Evolutionary conservation across 92 coral and sea anemone species (phyloP).

Genomic region (Hydrozoanthus gracilis): DNA sequence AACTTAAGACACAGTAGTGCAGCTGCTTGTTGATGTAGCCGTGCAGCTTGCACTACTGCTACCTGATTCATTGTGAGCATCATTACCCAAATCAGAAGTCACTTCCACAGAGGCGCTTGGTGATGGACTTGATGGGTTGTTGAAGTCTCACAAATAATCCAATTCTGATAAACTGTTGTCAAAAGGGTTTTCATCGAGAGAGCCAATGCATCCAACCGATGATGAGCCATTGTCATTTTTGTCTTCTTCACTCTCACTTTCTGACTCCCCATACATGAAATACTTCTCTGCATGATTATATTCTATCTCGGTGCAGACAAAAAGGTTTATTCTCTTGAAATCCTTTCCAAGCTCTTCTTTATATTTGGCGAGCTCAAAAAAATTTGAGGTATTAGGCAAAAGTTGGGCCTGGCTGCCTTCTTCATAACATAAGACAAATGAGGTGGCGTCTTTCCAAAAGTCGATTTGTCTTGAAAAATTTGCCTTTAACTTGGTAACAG

Average conservation of each 20-base stretch:
- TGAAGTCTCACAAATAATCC: slow-evolving; percentile 21
- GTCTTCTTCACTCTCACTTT: slow-evolving; percentile 1
- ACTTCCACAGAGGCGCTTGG: slow-evolving; percentile 19
- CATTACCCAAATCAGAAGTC: slow-evolving; percentile 14
- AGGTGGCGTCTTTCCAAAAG: slow-evolving; percentile 3
- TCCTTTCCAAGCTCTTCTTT: slow-evolving; percentile 25
- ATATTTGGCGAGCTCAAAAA: slow-evolving; percentile 5
- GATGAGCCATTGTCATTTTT: slow-evolving; percentile 18
- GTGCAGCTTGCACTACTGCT: slow-evolving; percentile 21
- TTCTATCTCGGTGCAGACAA: slow-evolving; percentile 15
- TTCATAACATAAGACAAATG: slow-evolving; percentile 20
- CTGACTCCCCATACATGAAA: slow-evolving; percentile 6
- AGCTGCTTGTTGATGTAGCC: slow-evolving; percentile 14
- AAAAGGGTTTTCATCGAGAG: slow-evolving; percentile 17
- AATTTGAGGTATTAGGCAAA: slow-evolving; percentile 13
- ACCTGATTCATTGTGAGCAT: not conserved
- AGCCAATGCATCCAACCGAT: slow-evolving; percentile 6
- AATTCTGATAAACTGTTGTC: slow-evolving; percentile 28
- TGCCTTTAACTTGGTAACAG: slow-evolving; percentile 12
- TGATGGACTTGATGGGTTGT: slow-evolving; percentile 22
- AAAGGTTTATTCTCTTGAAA: slow-evolving; percentile 24
- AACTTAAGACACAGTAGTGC: not conserved
- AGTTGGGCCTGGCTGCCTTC: slow-evolving; percentile 21
- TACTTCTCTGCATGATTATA: slow-evolving; percentile 22
- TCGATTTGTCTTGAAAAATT: slow-evolving; percentile 26